phyloP scores from a whole-genome alignment of 2,888 invertebrate genomes.

The Lycophotia porphyrea region DNA sequence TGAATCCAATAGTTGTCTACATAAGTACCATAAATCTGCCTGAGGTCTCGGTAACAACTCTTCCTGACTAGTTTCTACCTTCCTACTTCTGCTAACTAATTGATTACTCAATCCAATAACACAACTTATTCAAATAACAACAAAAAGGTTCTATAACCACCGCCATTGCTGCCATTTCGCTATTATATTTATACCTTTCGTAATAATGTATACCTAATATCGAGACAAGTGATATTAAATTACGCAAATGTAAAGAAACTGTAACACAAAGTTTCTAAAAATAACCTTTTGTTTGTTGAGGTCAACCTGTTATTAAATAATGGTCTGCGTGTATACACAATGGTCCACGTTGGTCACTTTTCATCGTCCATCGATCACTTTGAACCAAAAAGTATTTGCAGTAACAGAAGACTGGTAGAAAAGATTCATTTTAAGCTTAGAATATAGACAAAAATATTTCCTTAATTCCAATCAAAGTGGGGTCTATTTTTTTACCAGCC shows the following conservation, averaged over 20 bases:
- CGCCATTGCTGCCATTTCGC: slow-evolving; percentile 28
- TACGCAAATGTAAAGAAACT: slow-evolving; percentile 59
- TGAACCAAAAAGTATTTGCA: slow-evolving; percentile 18
- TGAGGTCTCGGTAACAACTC: slow-evolving; percentile 23
- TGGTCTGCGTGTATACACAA: slow-evolving; percentile 19
- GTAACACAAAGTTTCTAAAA: slow-evolving; percentile 59
- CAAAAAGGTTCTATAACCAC: slow-evolving; percentile 19
- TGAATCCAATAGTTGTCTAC: slow-evolving; percentile 9
- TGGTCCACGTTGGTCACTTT: slow-evolving; percentile 18
- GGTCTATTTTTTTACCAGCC: too few species aligned
- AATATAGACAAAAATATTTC: background rate
- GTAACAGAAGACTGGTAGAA: slow-evolving; percentile 2
- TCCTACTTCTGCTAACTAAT: slow-evolving; percentile 23
- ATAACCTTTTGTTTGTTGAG: slow-evolving; percentile 59
- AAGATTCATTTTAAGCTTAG: background rate
- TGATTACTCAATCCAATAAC: slow-evolving; percentile 45
- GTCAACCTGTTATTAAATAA: slow-evolving; percentile 34
- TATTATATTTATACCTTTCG: slow-evolving; percentile 58
- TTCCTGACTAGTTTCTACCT: slow-evolving; percentile 35
- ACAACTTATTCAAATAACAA: slow-evolving; percentile 47
- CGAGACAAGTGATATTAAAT: slow-evolving; percentile 58
- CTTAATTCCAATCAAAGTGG: background rate
- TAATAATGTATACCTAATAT: slow-evolving; percentile 58
- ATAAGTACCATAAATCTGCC: slow-evolving; percentile 40
- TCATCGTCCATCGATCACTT: background rate